Evolutionary conservation across 2,113 vertebrate species (phyloP), one percentile per base, ranked within the genome.

Genomic region (Lampris incognitus): DNA sequence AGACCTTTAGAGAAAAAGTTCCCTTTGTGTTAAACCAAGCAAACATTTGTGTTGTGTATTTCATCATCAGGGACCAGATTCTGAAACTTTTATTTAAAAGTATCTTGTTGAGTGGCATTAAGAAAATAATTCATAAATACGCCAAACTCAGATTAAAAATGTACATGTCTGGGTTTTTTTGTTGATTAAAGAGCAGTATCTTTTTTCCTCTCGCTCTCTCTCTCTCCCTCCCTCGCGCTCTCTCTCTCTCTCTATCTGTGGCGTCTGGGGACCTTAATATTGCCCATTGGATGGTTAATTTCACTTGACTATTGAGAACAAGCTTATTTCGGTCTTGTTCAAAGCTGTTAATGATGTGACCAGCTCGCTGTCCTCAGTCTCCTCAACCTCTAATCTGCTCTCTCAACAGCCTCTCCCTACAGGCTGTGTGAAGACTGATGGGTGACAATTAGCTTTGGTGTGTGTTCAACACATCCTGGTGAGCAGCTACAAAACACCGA

Each of bases 21-120:
- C 61, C 64, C 1, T 38, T 80, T 69, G 74, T 73, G 76, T 44
- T 62, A 66, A 51, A 56, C 49, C 72, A 69, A 57, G 65, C 67
- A 73, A 68, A 83, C 68, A 78, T 82, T 83, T 84, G 72, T 71
- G 83, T 83, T 72, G 6, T 39, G 52, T 74, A 75, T 71, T 85
- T 72, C 72, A 78, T 68, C 59, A 51, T 79, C 72, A 85, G 81
- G 72, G 84, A 87, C 1, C 56, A 60, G 70, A 71, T 76, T 71
- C 72, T 84, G 82, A 85, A 70, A 88, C 67, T 66, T 79, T 64
- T 62, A 24, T 24, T 24, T 24, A 24, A 24, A 24, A 24, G 24
- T 24, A 24, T 24, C 24, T 24, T 24, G 24, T 24, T 24, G 24
- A 24, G 24, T 24, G 24, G 24, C 24, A 24, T 24, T 24, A 24